Evolutionary conservation across 2,797 vertebrate species (phyloP).

Genomic region (Crax fasciolata): DNA sequence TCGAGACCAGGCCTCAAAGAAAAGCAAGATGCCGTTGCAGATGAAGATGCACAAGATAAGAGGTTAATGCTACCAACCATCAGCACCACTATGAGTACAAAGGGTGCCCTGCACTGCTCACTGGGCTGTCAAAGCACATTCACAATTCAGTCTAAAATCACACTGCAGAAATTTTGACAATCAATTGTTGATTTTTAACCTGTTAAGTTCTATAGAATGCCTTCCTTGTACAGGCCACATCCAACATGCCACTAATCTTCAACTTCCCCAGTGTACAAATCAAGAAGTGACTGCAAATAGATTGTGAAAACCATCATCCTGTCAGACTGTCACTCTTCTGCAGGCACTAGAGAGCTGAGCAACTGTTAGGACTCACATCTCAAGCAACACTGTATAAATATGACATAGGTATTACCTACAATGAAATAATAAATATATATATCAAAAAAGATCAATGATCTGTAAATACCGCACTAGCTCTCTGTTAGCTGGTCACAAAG

Average conservation of each 20-base stretch:
- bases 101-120: not conserved
- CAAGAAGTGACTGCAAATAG: not conserved
- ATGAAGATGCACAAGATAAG: not conserved
- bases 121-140: not conserved
- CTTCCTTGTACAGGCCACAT: not conserved
- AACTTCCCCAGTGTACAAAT: rapidly evolving
- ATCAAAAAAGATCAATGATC: not conserved
- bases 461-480: not conserved
- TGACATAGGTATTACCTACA: not conserved
- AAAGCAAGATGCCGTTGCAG: not conserved
- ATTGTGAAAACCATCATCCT: not conserved
- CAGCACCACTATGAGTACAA: not conserved
- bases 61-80: not conserved
- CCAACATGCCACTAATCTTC: not conserved
- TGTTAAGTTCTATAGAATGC: not conserved
- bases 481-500: not conserved
- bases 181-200: not conserved
- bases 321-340: not conserved
- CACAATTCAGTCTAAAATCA: not conserved
- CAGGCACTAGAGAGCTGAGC: not conserved
- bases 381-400: not conserved
- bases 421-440: not conserved
- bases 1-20: not conserved
- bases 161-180: not conserved
- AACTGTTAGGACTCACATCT: not conserved